Percentiles rank a stretch among this genome's conserved stretches.
phyloP scores from a whole-genome alignment of 2,888 invertebrate genomes.

The Campopleginae sp. region DNA sequence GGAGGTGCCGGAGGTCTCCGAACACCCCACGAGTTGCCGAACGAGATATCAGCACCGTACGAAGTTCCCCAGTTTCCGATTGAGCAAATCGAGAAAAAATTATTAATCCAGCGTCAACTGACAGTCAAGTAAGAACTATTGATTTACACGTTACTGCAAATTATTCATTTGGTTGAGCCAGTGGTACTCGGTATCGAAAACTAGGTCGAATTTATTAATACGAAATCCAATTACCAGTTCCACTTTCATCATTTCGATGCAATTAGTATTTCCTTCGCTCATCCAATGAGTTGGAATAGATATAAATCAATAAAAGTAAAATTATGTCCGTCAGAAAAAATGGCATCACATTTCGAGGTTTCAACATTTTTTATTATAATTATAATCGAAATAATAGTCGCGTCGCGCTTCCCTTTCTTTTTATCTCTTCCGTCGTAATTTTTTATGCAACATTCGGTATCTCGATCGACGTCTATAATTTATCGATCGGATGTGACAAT shows the following conservation, averaged over 20 bases:
- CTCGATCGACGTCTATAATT: background rate
- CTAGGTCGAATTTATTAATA: background rate
- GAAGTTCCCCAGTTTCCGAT: slow-evolving; percentile 99
- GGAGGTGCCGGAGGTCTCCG: slow-evolving; percentile 81
- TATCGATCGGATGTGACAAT: slow-evolving; percentile 25
- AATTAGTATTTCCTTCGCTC: background rate
- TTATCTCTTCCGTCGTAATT: background rate
- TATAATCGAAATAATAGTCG: background rate
- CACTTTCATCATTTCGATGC: background rate
- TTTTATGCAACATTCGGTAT: slow-evolving; percentile 1
- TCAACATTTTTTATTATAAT: background rate
- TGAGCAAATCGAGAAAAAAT: slow-evolving; percentile 97
- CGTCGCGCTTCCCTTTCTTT: background rate
- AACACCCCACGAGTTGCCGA: slow-evolving; percentile 87
- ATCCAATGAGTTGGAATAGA: background rate
- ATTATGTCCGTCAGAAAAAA: too few species aligned
- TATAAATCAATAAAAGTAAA: too few species aligned
- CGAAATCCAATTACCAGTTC: background rate
- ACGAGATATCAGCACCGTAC: slow-evolving; percentile 97
- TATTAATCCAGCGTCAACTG: slow-evolving; percentile 94
- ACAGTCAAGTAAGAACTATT: slow-evolving; percentile 91
- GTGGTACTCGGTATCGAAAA: background rate
- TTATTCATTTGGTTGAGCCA: background rate
- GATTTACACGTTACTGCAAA: background rate
- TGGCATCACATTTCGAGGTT: background rate